Base-by-base conservation (phyloP, 2,888 invertebrate species). In the Oegoconia quadripuncta region DNA sequence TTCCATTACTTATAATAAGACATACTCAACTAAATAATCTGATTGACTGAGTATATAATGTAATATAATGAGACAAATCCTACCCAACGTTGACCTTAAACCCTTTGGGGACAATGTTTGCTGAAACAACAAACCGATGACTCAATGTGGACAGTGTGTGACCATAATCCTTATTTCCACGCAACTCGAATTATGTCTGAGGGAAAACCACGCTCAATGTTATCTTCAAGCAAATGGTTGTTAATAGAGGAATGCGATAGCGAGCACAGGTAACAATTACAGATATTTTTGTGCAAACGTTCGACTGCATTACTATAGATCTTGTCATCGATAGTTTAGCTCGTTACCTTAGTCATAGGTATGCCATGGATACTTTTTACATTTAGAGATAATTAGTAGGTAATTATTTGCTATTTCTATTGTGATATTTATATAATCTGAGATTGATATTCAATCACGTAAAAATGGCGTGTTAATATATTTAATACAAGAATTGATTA, bases 171-270 rank as follows among this genome's bases (percentile, higher is more conserved):
- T 30, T 22, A 15, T 34, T 32, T 31, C 17, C 29, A 30, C 32
- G 27, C 14, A 12, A 28, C 28, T 42, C 37, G 53, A 48, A 41
- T 59, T 41, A 30, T 35, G 23, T 36, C 34, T 34, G 17, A 22
- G 23, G 38, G 39, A 45, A 44, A 42, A 35, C 29, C 50, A 29
- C 32, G 28, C 43, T 44, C 33, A 52, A 54, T 48, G 44, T 52
- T 56, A 59, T 59, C 52, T 41, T 13, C 16, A 20, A 7, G 12
- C 23, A 26, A 18, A 35, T 23, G 22, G 6, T 26, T 22, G 23
- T 34, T 16, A 28, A 39, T 34, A 26, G 33, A 29, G 20, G 46
- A 40, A 42, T 44, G 40, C 40, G 44, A 43, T 45, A 45, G 34
- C 12, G 36, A 39, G 35, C 36, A 37, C 30, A 22, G 31, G 30